These are phyloP conservation scores for Cryptophagus acutangulus DNA, from an alignment of 2,888 invertebrate genomes.

Conservation along the genomic window DNA sequence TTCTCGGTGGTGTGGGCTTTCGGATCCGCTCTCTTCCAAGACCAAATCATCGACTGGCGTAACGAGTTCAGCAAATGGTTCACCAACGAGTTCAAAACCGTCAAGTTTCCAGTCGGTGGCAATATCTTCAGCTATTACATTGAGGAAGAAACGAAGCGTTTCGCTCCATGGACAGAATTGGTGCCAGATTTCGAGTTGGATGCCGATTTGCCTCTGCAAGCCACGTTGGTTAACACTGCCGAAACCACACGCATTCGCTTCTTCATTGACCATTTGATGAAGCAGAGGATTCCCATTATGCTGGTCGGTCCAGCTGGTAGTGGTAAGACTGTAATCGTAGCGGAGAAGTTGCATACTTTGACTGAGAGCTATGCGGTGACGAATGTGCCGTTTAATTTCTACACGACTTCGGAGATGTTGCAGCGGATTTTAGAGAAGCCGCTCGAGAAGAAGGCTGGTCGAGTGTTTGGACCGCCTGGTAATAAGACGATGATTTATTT, in stretches of 20 bases:
- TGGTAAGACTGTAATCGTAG: slow-evolving; percentile 88
- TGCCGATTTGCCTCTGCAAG: slow-evolving; percentile 77
- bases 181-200: slow-evolving; percentile 77
- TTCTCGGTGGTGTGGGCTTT: slow-evolving; percentile 91
- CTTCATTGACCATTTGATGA: slow-evolving; percentile 80
- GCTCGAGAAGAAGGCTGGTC: slow-evolving; percentile 90
- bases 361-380: slow-evolving; percentile 75
- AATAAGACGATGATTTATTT: slow-evolving; percentile 89
- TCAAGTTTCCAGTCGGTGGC: slow-evolving; percentile 78
- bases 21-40: slow-evolving; percentile 86
- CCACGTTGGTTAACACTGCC: slow-evolving; percentile 72
- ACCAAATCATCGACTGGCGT: slow-evolving; percentile 85
- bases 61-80: slow-evolving; percentile 96
- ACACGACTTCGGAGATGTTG: slow-evolving; percentile 89
- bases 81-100: slow-evolving; percentile 82
- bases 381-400: slow-evolving; percentile 92
- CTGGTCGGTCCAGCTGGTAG: slow-evolving; percentile 84
- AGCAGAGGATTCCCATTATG: slow-evolving; percentile 80
- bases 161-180: slow-evolving; percentile 81
- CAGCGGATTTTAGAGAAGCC: slow-evolving; percentile 86
- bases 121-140: slow-evolving; percentile 88
- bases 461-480: slow-evolving; percentile 91
- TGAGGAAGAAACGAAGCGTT: slow-evolving; percentile 78
- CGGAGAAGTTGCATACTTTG: slow-evolving; percentile 71
- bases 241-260: slow-evolving; percentile 81